These are phyloP conservation scores for Boulengeromyrus knoepffleri DNA, from an alignment of 2,113 vertebrate genomes.

Conservation along the genomic window DNA sequence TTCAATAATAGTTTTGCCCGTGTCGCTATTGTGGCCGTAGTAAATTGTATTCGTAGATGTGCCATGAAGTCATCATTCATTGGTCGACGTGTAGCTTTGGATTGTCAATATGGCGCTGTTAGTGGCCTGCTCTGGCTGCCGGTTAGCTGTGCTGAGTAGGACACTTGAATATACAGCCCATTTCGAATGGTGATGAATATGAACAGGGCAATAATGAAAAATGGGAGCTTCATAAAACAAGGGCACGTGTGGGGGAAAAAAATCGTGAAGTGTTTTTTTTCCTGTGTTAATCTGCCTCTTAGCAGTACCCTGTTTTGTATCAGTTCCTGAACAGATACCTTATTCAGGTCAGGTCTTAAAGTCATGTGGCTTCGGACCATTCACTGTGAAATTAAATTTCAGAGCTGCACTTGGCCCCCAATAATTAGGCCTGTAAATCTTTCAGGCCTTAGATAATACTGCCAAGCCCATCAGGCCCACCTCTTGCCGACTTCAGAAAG, in stretches of 20 bases:
- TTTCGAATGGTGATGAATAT: background rate
- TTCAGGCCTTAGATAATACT: background rate
- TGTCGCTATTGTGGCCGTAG: background rate
- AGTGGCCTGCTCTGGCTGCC: background rate
- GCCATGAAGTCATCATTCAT: background rate
- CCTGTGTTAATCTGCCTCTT: background rate
- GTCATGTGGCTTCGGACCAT: slow-evolving; percentile 56
- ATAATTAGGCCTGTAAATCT: slow-evolving; percentile 42
- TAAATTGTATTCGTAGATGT: background rate
- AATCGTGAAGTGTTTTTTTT: background rate
- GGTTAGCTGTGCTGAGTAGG: background rate
- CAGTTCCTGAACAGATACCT: background rate
- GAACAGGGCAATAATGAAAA: background rate
- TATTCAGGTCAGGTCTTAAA: slow-evolving; percentile 30
- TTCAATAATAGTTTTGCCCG: background rate
- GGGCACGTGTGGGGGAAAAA: background rate
- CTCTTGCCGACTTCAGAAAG: background rate
- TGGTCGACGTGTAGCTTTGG: background rate
- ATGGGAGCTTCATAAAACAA: background rate
- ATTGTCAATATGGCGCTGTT: background rate
- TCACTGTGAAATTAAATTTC: slow-evolving; percentile 51
- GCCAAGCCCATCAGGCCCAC: background rate
- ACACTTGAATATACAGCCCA: background rate
- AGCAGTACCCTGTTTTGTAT: slow-evolving; percentile 28
- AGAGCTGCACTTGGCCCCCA: background rate